phyloP scores from a whole-genome alignment of 2,797 vertebrate species.

The Rhinella marina region DNA sequence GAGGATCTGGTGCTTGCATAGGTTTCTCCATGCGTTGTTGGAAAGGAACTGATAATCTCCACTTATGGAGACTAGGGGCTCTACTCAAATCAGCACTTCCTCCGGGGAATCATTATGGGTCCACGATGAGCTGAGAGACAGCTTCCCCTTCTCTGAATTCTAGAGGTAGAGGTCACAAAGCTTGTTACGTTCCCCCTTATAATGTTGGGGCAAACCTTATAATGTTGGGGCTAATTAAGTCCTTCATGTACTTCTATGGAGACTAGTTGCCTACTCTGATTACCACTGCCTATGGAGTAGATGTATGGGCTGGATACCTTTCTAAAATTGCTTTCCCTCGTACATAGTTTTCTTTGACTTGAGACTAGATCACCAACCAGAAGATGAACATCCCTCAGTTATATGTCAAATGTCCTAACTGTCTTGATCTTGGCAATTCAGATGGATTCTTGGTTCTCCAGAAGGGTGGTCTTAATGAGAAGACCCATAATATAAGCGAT shows the following conservation, averaged over 20 bases:
- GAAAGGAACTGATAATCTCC: neutral
- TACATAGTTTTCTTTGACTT: neutral
- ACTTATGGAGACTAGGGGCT: no score
- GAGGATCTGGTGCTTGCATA: neutral
- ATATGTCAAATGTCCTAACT: neutral
- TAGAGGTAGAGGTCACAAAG: no score
- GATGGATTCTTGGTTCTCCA: neutral
- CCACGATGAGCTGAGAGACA: no score
- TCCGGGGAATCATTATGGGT: no score
- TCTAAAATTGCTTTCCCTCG: neutral
- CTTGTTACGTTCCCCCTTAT: no score
- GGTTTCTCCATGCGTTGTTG: neutral
- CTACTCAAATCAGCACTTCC: no score
- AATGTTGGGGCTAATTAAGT: no score
- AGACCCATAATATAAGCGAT: neutral
- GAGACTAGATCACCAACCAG: neutral
- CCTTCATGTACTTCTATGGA: no score
- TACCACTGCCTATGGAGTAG: no score
- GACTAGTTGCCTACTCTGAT: neutral
- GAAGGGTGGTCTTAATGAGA: neutral
- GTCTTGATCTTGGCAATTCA: neutral
- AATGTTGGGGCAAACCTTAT: no score
- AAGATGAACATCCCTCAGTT: neutral
- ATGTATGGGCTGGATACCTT: neutral
- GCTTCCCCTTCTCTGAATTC: no score